These are phyloP conservation scores for Sycophila texana DNA, from an alignment of 2,888 invertebrate species.

Conservation along the genomic window DNA sequence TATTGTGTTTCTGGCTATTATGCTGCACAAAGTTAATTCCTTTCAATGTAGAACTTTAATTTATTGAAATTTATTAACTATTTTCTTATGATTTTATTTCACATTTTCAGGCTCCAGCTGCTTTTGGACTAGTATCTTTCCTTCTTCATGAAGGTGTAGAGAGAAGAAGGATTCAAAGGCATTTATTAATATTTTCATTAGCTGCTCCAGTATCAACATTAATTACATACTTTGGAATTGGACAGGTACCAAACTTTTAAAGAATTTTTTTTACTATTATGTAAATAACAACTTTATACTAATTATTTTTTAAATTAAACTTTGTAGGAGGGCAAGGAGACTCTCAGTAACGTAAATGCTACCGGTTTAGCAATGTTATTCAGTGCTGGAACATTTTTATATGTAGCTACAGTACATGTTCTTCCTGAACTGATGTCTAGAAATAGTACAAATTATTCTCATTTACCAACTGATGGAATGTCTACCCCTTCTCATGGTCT, in stretches of 20 bases:
- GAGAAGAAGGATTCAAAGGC: slow-evolving; percentile 89
- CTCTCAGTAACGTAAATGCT: slow-evolving; percentile 90
- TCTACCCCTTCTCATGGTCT: slow-evolving; percentile 78
- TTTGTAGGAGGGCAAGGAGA: slow-evolving; percentile 91
- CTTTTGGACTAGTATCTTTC: slow-evolving; percentile 98
- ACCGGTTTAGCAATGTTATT: slow-evolving; percentile 98
- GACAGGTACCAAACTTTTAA: slow-evolving; percentile 74
- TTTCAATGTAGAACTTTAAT: neutral
- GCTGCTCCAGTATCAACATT: slow-evolving; percentile 94
- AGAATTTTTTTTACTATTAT: neutral
- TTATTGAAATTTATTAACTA: slow-evolving; percentile 7
- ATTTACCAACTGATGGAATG: slow-evolving; percentile 73
- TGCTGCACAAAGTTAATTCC: slow-evolving; percentile 91
- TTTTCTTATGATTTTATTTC: neutral
- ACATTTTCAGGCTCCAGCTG: slow-evolving; percentile 89
- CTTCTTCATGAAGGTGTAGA: slow-evolving; percentile 96
- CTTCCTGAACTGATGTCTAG: slow-evolving; percentile 92
- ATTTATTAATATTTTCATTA: slow-evolving; percentile 93
- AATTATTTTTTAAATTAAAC: neutral
- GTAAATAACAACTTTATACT: neutral
- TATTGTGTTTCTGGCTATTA: slow-evolving; percentile 98
- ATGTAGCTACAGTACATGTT: slow-evolving; percentile 99
- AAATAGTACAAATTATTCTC: slow-evolving; percentile 74
- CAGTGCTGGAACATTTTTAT: slow-evolving; percentile 98
- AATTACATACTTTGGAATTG: slow-evolving; percentile 94